Evolutionary conservation across 2,888 invertebrate species (phyloP), one percentile per base, ranked within the genome.

Genomic region (Parnassius apollo): DNA sequence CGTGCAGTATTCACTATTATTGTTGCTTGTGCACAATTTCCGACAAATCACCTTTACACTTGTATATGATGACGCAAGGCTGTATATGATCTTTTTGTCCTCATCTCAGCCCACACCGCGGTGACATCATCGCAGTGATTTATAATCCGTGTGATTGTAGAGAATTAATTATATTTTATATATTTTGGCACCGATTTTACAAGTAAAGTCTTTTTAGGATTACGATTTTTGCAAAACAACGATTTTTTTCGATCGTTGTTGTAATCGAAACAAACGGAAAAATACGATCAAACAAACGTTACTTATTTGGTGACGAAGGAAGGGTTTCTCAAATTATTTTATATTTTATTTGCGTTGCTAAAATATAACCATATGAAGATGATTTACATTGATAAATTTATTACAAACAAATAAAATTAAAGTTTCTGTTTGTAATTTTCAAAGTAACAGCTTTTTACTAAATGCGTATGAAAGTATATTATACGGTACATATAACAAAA

Each of bases 61-160:
- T 18, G 25, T 22, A 44, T 44, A 42, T 63, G 63, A 42, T 63
- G 63, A 63, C 63, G 63, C 63, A 59, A 63, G 59, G 56, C 55
- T 56, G 44, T 35, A 44, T 35, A 35, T 22, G 54, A 45, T 51
- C 63, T 56, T 59, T 51, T 60, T 51, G 56, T 56, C 59, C 63
- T 63, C 59, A 55, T 55, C 42, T 42, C 62, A 13, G 46, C 63
- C 63, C 63, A 63, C 63, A 52, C 42, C 42, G 55, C 51, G 42
- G 35, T 63, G 63, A 63, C 59, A 59, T 63, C 63, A 63, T 18
- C 59, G 56, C 48, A 12, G 51, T 42, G 63, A 59, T 63, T 59
- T 63, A 59, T 46, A 56, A 59, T 52, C 55, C 46, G 50, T 50
- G 54, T 58, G 35, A 58, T 58, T 62, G 57, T 58, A 42, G 56